Percentiles rank a stretch among this genome's conserved stretches.
Evolutionary conservation across 53 echinoderm and acorn worm species (phyloP).

Genomic region (Paelopatides confundens): DNA sequence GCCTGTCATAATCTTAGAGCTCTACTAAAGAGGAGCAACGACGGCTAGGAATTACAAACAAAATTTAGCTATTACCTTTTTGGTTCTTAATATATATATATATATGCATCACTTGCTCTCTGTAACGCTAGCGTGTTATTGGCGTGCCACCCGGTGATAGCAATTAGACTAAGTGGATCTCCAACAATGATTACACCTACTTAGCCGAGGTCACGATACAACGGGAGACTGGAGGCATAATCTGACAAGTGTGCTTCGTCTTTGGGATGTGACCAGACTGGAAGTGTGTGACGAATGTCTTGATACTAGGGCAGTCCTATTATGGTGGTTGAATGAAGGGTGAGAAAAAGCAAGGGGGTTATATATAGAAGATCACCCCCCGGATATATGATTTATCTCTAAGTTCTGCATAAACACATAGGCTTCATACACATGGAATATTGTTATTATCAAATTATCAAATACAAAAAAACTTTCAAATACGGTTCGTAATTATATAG

Average conservation of each 20-base stretch:
- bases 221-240: constrained; percentile 12
- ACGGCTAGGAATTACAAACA: constrained; percentile 10
- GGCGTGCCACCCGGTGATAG: constrained; percentile 12
- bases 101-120: background rate
- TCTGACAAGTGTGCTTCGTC: constrained; percentile 35
- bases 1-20: constrained; percentile 10
- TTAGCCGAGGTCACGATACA: constrained; percentile 27
- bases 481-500: too few relatives aligned
- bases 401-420: too few relatives aligned
- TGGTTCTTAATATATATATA: too few relatives aligned
- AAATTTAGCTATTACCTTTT: constrained; percentile 1
- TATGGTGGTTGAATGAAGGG: too few relatives aligned
- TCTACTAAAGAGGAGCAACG: background rate
- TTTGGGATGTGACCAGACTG: background rate
- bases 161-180: constrained; percentile 45
- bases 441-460: too few relatives aligned
- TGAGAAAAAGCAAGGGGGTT: too few relatives aligned
- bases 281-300: too few relatives aligned
- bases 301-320: too few relatives aligned
- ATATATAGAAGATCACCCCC: too few relatives aligned
- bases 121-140: background rate
- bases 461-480: too few relatives aligned
- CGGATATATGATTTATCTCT: too few relatives aligned
- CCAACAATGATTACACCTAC: constrained; percentile 29
- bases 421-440: too few relatives aligned